Evolutionary conservation across 37 sponge, comb jelly and placozoan species (phyloP), one percentile per base, ranked within the genome.

Genomic region (Diacarnus erythraeanus): DNA sequence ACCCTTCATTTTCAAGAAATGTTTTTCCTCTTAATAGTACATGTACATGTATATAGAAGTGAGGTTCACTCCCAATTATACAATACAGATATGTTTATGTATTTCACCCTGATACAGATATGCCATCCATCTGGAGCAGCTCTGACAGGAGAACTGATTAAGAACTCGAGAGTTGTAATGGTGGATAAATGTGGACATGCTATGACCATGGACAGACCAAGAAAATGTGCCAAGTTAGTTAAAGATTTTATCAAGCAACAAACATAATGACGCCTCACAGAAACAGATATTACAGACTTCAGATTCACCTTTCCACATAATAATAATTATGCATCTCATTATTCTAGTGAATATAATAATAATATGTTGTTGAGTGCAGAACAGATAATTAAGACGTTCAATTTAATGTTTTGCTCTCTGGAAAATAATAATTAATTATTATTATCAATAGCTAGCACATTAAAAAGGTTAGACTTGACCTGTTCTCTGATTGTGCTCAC

Each of bases 111-210:
- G n/a, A n/a, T n/a, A 26, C 70, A 90, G 91, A 65, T 91, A 5
- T 91, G 84, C 54, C 75, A 86, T 68, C 67, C 77, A 64, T 83
- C 92, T n/a, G 92, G 92, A 51, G 92, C 87, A 0, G 34, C 18
- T 18, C 71, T 91, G 15, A 47, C 83, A 18, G 57, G 72, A 22
- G 59, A 82, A 17, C 68, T 91, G 22, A 42, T 84, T 43, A 68
- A 78, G n/a, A 37, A 65, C 37, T 71, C 81, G 15, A 65, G 80
- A 51, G 54, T 92, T 2, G 64, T 60, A 20, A 63, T 92, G 25
- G 47, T 92, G 1, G 76, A 87, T 41, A 80, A 78, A 15, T 92
- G 92, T 87, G 92, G 92, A 1, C 92, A 92, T 64, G 83, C 84
- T 20, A 75, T 92, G 38, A 70, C 92, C 67, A 43, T 89, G 60